A percentile compares a stretch with the other conserved stretches of the same genome.
These are phyloP conservation scores for Dorcus hopei DNA, from an alignment of 2,888 invertebrate species.

Conservation along the genomic window DNA sequence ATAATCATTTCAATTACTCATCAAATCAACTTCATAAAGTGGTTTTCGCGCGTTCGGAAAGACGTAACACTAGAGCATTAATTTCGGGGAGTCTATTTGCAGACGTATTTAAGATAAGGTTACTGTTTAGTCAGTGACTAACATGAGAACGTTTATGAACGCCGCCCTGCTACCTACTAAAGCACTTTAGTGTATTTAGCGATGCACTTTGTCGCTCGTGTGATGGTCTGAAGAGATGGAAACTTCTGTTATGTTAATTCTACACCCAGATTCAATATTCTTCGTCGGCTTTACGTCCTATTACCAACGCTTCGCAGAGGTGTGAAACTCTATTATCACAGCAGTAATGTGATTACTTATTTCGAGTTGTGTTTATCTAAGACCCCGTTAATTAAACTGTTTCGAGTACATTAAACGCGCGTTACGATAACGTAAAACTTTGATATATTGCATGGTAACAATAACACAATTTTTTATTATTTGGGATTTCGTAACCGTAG, in stretches of 20 bases:
- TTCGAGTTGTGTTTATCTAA: slow-evolving; percentile 13
- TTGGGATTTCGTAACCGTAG: too few species aligned
- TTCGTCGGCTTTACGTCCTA: slow-evolving; percentile 3
- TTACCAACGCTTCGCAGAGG: not conserved
- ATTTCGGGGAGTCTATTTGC: slow-evolving; percentile 36
- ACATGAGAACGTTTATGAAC: slow-evolving; percentile 38
- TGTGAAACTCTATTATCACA: slow-evolving; percentile 5
- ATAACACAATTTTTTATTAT: too few species aligned
- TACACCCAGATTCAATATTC: slow-evolving; percentile 14
- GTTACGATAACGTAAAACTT: too few species aligned
- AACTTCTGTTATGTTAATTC: slow-evolving; percentile 27
- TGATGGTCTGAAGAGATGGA: slow-evolving; percentile 15
- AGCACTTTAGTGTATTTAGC: slow-evolving; percentile 24
- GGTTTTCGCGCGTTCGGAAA: slow-evolving; percentile 5
- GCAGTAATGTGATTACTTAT: slow-evolving; percentile 17
- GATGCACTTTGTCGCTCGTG: slow-evolving; percentile 26
- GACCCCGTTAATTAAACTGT: slow-evolving; percentile 1
- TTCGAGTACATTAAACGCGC: not conserved
- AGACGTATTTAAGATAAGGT: slow-evolving; percentile 43
- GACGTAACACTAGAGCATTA: slow-evolving; percentile 17
- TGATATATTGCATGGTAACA: too few species aligned
- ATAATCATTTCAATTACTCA: not conserved
- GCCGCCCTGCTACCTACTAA: slow-evolving; percentile 17
- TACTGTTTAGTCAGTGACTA: slow-evolving; percentile 45
- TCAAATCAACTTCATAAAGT: not conserved